Evolutionary conservation across 2,888 invertebrate species (phyloP), one percentile per base, ranked within the genome.

Genomic region (Corythucha ciliata): DNA sequence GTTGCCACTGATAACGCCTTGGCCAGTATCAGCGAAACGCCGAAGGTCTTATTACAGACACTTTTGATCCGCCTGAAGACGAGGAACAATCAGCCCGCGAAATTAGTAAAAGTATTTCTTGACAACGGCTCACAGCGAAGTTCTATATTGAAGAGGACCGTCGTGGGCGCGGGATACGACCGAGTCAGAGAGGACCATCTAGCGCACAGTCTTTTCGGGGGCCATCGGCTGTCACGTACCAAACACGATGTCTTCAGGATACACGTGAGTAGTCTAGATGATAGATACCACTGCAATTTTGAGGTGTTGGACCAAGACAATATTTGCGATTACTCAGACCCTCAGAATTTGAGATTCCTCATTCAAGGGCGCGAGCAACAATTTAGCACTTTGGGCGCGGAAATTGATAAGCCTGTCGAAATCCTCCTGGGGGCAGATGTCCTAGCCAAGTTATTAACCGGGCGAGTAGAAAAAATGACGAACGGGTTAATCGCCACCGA

Each of bases 371-470:
- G 34, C 16, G 21, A 40, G 16, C 34, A 14, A n/a, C 4, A 36
- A 14, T 14, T 14, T 14, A 24, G 34, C 16, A 36, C 4, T n/a
- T 25, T 48, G 21, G 48, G 40, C 25, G 10, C 12, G 7, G 12
- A 40, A 18, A 48, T 48, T 27, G n/a, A n/a, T n/a, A n/a, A n/a
- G n/a, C n/a, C n/a, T n/a, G n/a, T n/a, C n/a, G n/a, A n/a, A n/a
- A n/a, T n/a, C n/a, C n/a, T n/a, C n/a, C n/a, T n/a, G n/a, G 48
- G 48, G 7, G 49, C 49, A 12, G 49, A 49, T 33, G 32, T 49
- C 2, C 29, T 12, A n/a, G 49, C 41, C 10, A 49, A 49, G 16
- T 25, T 49, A 8, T 24, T 49, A 16, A 42, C 41, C 10, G 49
- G 49, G 12, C 21, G 16, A 10, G 42, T 41, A 33, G 16, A 36